phyloP scores from a whole-genome alignment of 2,888 invertebrate genomes.

The Lissocephala sabroskyi region DNA sequence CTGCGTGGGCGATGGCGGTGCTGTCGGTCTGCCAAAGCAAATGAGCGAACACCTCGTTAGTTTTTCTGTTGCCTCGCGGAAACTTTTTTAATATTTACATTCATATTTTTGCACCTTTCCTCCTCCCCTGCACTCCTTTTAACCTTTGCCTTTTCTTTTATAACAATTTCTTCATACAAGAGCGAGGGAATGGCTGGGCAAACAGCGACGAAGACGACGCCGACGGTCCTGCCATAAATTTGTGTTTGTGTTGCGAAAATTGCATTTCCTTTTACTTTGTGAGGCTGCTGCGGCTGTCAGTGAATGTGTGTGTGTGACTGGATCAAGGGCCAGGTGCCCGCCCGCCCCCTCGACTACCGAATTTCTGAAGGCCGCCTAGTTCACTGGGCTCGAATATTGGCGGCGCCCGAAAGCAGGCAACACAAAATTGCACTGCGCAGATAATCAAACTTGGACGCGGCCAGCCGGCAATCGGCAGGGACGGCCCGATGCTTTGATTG shows the following conservation, averaged over 20 bases:
- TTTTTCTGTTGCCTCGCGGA: slow-evolving; percentile 48
- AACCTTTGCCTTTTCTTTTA: slow-evolving; percentile 26
- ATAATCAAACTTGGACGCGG: slow-evolving; percentile 52
- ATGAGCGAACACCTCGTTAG: slow-evolving; percentile 64
- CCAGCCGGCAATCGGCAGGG: too few relatives aligned
- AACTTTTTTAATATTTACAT: slow-evolving; percentile 68
- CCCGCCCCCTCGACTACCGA: too few relatives aligned
- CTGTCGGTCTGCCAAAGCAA: slow-evolving; percentile 24
- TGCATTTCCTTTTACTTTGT: slow-evolving; percentile 61
- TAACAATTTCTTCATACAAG: slow-evolving; percentile 30
- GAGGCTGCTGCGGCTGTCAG: too few relatives aligned
- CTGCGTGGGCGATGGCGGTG: neutral
- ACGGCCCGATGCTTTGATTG: too few relatives aligned
- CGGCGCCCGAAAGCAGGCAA: slow-evolving; percentile 56
- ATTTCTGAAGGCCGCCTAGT: neutral
- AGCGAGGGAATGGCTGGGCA: slow-evolving; percentile 24
- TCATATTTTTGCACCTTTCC: slow-evolving; percentile 63
- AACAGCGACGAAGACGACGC: slow-evolving; percentile 3
- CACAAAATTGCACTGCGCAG: slow-evolving; percentile 46
- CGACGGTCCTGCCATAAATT: slow-evolving; percentile 39
- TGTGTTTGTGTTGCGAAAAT: slow-evolving; percentile 60
- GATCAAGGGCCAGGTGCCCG: too few relatives aligned
- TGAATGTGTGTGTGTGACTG: too few relatives aligned
- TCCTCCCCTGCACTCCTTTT: slow-evolving; percentile 24
- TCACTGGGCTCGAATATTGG: slow-evolving; percentile 32